Evolutionary conservation across 2,113 vertebrate species (phyloP).

Genomic region (Cyprinodon variegatus): DNA sequence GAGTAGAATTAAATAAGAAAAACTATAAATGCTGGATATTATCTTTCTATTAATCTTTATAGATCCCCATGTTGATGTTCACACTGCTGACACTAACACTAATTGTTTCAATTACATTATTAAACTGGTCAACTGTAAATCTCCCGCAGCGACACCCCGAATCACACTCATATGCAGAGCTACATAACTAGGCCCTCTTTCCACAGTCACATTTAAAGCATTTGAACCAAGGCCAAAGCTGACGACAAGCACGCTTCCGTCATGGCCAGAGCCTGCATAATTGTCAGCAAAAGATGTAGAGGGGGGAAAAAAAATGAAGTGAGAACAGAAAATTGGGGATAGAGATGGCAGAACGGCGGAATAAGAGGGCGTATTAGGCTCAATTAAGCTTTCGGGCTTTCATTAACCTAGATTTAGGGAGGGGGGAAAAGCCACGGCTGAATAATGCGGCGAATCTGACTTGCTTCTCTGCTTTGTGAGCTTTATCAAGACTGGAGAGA

Average conservation of each 20-base stretch:
- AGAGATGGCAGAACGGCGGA: constrained; percentile 53
- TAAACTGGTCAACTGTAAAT: constrained; percentile 70
- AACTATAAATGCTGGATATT: constrained; percentile 34
- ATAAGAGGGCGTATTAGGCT: constrained; percentile 71
- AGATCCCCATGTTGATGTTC: constrained; percentile 25
- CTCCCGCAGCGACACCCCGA: constrained; percentile 9
- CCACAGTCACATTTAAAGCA: constrained; percentile 42
- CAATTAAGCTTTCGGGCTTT: constrained; percentile 81
- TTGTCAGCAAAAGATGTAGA: constrained; percentile 49
- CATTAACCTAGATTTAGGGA: constrained; percentile 80
- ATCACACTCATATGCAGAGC: constrained; percentile 15
- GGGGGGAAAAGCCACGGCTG: constrained; percentile 72
- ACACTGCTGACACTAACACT: constrained; percentile 55
- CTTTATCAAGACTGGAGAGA: constrained; percentile 37
- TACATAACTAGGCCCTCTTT: constrained; percentile 38
- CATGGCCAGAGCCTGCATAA: constrained; percentile 55
- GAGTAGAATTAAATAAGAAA: constrained; percentile 32
- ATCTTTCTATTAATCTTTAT: constrained; percentile 4
- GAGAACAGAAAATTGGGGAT: constrained; percentile 57
- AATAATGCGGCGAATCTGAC: constrained; percentile 70
- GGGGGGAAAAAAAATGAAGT: constrained; percentile 60
- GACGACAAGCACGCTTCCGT: constrained; percentile 52
- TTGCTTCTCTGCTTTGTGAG: constrained; percentile 66
- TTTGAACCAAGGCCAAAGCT: constrained; percentile 49
- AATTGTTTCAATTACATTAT: constrained; percentile 67